Evolutionary conservation across 1,140 invertebrate species (phyloP), one percentile per base, ranked within the genome.

Genomic region (Lepidurus couesii): DNA sequence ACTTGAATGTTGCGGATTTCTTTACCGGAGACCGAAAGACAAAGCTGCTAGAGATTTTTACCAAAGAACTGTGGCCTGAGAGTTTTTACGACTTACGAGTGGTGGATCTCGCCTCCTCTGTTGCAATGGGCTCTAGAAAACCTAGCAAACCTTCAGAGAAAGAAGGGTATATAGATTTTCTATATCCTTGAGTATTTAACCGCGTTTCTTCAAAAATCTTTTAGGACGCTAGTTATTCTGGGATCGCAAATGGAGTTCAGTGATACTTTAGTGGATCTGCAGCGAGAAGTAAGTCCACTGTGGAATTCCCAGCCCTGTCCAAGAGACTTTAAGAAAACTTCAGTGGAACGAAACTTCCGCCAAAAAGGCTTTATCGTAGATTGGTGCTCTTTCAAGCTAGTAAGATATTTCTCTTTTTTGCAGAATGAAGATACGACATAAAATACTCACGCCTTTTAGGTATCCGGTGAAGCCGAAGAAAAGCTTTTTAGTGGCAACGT

Each of bases 341-440:
- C 92, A 0, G 92, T 93, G 0, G 94, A 97, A 83, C 88, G 92
- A 82, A 87, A 92, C 34, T 96, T 97, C 84, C 87, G 93, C 81
- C 89, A 91, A 78, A 89, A 90, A 24, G 89, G 90, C 11, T 92
- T 96, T 82, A 88, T 90, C 44, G 84, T 95, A 21, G 95, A 97
- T 84, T 97, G 95, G 95, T 97, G 95, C 82, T 90, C 91, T 75
- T 96, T 96, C 83, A 88, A 90, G 84, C 86, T 96, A 86, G 92
- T 93, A 84, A 85, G 86, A 42, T 47, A 42, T 47, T 45, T 73
- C 42, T n/a, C 77, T 26, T 74, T 24, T 24, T 42, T 34, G 34
- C 0, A 16, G 16, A 4, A 4, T 75, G 5, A 4, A 21, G 34
- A 78, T 34, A 42, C 16, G 45, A 1, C 26, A 24, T 16, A 76